Percentiles rank a stretch among this genome's conserved stretches.
Evolutionary conservation across 2,888 invertebrate species (phyloP).

Genomic region (Cephus pulcher): DNA sequence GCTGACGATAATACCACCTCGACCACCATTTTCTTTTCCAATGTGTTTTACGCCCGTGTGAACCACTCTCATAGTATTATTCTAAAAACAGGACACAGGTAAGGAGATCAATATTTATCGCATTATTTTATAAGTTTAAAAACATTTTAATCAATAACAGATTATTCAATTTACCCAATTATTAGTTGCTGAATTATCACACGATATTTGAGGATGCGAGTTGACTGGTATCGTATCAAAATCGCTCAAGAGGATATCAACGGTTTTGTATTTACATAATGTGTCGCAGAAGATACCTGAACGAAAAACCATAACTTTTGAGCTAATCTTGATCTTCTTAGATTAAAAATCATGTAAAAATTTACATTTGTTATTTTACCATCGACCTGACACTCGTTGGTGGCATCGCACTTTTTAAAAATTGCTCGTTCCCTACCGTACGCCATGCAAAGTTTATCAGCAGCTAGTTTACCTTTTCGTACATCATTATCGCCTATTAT

Average conservation of each 20-base stretch:
- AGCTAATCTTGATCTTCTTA: background rate
- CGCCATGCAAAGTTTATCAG: constrained; percentile 52
- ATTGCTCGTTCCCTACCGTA: constrained; percentile 58
- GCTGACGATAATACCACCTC: constrained; percentile 74
- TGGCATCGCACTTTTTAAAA: constrained; percentile 57
- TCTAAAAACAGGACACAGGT: constrained; percentile 26
- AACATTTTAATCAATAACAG: too few species aligned
- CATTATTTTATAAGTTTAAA: background rate
- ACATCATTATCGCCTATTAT: constrained; percentile 57
- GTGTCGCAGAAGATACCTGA: constrained; percentile 34
- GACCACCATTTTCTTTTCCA: constrained; percentile 60
- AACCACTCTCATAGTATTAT: constrained; percentile 28
- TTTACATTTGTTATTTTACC: constrained; percentile 38
- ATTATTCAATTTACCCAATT: too few species aligned
- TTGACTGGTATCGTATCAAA: constrained; percentile 33
- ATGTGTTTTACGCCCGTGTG: constrained; percentile 61
- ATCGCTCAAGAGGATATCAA: constrained; percentile 46
- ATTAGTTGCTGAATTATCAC: background rate
- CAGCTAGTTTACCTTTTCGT: constrained; percentile 52
- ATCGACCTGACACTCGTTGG: constrained; percentile 59
- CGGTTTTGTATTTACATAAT: constrained; percentile 27
- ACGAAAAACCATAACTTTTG: background rate
- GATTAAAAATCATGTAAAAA: background rate
- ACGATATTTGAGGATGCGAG: background rate
- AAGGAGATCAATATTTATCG: background rate